Conservation (phyloP, 2,113 vertebrate species). For the Myxocyprinus asiaticus region DNA sequence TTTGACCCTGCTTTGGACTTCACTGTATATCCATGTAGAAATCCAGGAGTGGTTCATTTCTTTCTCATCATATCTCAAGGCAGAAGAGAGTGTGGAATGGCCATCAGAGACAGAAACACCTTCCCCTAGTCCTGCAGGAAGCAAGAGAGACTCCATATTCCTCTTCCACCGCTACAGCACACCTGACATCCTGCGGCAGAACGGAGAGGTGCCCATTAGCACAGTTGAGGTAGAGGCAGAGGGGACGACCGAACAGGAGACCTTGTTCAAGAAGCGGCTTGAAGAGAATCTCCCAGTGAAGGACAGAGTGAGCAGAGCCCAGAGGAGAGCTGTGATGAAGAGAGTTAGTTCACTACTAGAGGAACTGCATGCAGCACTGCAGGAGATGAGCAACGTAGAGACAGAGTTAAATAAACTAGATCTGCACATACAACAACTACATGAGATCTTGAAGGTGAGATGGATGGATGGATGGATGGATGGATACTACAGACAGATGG, state of each 20-base stretch:
- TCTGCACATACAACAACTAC: slow-evolving; percentile 75
- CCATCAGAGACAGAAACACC: slow-evolving; percentile 32
- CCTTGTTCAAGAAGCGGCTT: slow-evolving; percentile 3
- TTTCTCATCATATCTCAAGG: slow-evolving; percentile 38
- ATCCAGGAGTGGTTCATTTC: too few relatives aligned
- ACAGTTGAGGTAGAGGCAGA: slow-evolving; percentile 35
- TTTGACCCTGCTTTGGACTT: too few relatives aligned
- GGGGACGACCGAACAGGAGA: background rate
- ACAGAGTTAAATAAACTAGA: slow-evolving; percentile 75
- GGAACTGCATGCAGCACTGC: slow-evolving; percentile 75
- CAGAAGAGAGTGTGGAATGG: slow-evolving; percentile 57
- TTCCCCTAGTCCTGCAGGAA: slow-evolving; percentile 59
- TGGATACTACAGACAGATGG: too few relatives aligned
- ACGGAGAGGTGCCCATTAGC: slow-evolving; percentile 35
- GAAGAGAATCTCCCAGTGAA: slow-evolving; percentile 38
- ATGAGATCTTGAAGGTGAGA: slow-evolving; percentile 82
- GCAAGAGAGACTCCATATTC: slow-evolving; percentile 47
- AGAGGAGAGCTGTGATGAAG: slow-evolving; percentile 57
- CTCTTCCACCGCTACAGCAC: slow-evolving; percentile 64
- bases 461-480: background rate
- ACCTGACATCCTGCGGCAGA: slow-evolving; percentile 83
- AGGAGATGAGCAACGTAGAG: slow-evolving; percentile 6
- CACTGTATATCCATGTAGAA: too few relatives aligned
- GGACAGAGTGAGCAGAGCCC: background rate
- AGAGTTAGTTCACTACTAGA: slow-evolving; percentile 67